Evolutionary conservation across 2,797 vertebrate genomes (phyloP).

Genomic region (Galaxias olidus): DNA sequence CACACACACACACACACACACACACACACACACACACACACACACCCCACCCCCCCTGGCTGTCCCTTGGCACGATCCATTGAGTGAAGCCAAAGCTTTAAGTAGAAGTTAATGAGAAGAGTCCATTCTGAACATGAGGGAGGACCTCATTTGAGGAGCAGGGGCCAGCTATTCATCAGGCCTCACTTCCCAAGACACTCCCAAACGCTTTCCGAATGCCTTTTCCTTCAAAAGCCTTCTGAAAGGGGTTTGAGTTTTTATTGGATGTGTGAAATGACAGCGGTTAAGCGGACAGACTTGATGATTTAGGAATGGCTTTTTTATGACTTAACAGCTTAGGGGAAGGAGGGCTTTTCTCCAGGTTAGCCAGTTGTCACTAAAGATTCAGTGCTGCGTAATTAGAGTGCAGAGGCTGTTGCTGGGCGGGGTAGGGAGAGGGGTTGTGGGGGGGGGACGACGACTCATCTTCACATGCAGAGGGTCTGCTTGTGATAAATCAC

Average conservation of each 20-base stretch:
- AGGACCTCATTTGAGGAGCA: constrained; percentile 1
- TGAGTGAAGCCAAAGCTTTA: constrained; percentile 9
- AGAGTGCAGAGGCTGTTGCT: constrained; percentile 44
- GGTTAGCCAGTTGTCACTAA: constrained; percentile 40
- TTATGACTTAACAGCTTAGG: constrained; percentile 42
- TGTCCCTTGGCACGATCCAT: constrained; percentile 4
- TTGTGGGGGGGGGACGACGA: no score
- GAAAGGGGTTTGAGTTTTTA: background rate
- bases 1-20: no score
- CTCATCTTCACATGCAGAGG: constrained; percentile 36
- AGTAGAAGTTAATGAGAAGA: constrained; percentile 15
- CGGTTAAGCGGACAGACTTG: constrained; percentile 3
- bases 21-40: background rate
- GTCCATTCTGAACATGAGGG: constrained; percentile 5
- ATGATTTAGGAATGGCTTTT: constrained; percentile 37
- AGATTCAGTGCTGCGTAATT: constrained; percentile 49
- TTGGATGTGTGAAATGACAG: background rate
- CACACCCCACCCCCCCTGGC: background rate
- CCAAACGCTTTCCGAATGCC: background rate
- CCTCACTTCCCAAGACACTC: background rate
- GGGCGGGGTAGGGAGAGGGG: constrained; percentile 12
- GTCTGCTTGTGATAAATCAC: constrained; percentile 46
- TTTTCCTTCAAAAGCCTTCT: background rate
- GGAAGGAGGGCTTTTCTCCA: constrained; percentile 34
- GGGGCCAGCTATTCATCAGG: constrained; percentile 22